Evolutionary conservation across 2,113 vertebrate species (phyloP), one percentile per base, ranked within the genome.

Genomic region (Dolichallabes microphthalmus): DNA sequence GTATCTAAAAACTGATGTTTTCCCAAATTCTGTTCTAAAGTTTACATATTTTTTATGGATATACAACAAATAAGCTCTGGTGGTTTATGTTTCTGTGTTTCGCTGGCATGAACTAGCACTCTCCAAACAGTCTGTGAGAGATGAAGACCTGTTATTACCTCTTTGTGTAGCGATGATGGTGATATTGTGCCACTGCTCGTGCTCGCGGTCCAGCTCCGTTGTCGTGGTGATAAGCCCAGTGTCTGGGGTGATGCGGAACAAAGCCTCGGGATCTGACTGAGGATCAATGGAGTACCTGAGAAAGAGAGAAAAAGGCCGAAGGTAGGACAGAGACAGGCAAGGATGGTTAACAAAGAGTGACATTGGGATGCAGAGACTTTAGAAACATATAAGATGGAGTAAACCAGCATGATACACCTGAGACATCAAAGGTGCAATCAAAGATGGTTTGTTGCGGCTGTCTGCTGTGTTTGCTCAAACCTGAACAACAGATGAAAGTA

Each of bases 221-320:
- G 94, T 95, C 0, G 96, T 97, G 88, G 92, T 95, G 90, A 98
- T 95, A 87, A 95, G 95, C 84, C 97, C 96, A 0, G 94, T 94
- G 89, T 96, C 95, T 0, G 96, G 94, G 82, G 95, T 93, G 74
- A 97, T 96, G 55, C 94, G 96, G 86, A 97, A 98, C 89, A 96
- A 92, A 66, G 92, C 94, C 89, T 97, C 96, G 0, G 95, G 95
- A 79, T 98, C 96, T 11, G 96, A 96, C 91, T 96, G 93, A 25
- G 96, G 96, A 87, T 97, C 95, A 88, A 97, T 95, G 88, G 96
- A 96, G 91, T 96, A 96, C 89, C 96, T 97, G 91, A 84, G 83
- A 71, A 82, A 89, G 85, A 83, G 0, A 69, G 11, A 35, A 35
- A 82, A n/a, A 76, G 85, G 77, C 83, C 89, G 82, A 87, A 85